A percentile compares a stretch with the other conserved stretches of the same genome.
Conservation (phyloP, 2,113 vertebrate genomes). For the Pan paniscus region DNA sequence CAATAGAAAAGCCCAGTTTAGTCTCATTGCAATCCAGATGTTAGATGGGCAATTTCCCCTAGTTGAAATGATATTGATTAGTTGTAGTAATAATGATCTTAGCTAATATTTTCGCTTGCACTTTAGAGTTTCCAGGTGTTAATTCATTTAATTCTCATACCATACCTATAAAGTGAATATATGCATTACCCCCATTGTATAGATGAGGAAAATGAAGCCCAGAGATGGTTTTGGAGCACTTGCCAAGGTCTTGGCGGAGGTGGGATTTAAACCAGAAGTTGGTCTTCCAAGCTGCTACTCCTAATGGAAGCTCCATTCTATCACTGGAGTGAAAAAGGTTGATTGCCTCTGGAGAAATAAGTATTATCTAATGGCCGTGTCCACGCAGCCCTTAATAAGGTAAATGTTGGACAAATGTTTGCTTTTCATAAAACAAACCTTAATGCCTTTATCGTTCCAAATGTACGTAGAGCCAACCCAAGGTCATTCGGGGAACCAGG, state of each 20-base stretch:
- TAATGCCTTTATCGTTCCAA: slow-evolving; percentile 70
- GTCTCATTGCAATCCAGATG: neutral
- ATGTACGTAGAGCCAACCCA: slow-evolving; percentile 59
- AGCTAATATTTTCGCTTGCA: neutral
- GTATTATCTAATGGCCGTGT: slow-evolving; percentile 47
- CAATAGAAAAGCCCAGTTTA: neutral
- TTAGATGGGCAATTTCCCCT: neutral
- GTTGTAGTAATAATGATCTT: neutral
- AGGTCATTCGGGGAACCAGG: slow-evolving; percentile 58
- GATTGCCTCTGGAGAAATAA: neutral
- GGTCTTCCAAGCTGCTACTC: neutral
- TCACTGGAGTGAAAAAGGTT: neutral
- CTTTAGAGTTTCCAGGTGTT: neutral
- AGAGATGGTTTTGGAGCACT: neutral
- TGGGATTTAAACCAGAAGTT: neutral
- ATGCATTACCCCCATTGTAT: neutral
- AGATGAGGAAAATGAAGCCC: neutral
- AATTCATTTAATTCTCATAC: neutral
- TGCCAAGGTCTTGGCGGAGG: neutral
- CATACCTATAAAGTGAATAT: neutral
- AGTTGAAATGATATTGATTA: neutral
- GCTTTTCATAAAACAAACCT: slow-evolving; percentile 72
- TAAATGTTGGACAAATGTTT: slow-evolving; percentile 79
- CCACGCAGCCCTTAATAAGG: slow-evolving; percentile 34
- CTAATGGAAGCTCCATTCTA: neutral